Percentiles rank a stretch among this genome's conserved stretches.
Evolutionary conservation across 2,888 invertebrate genomes (phyloP).

Genomic region (Ormyrus labotus): DNA sequence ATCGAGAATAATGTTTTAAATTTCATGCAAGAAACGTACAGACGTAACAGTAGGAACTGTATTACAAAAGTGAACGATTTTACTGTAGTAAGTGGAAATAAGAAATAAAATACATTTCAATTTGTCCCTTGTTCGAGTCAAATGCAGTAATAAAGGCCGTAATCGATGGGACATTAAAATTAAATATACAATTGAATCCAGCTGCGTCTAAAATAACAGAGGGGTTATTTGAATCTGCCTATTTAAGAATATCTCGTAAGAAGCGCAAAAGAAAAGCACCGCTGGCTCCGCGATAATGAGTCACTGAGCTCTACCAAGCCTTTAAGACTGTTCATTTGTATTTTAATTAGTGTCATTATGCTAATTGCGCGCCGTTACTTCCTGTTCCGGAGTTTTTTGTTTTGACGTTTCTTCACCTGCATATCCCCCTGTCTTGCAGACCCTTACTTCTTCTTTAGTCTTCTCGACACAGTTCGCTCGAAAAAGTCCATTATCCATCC

Average conservation of each 20-base stretch:
- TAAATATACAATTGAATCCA: slow-evolving; percentile 69
- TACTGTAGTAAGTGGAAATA: not conserved
- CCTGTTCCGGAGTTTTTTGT: slow-evolving; percentile 68
- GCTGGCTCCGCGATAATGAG: slow-evolving; percentile 72
- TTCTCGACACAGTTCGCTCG: not conserved
- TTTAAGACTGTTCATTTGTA: slow-evolving; percentile 84
- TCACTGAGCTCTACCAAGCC: slow-evolving; percentile 75
- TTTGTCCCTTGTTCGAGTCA: slow-evolving; percentile 7
- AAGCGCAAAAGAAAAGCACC: slow-evolving; percentile 50
- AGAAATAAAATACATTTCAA: not conserved
- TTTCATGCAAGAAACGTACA: too few relatives aligned
- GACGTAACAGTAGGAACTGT: too few relatives aligned
- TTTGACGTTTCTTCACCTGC: slow-evolving; percentile 55
- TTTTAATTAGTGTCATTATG: slow-evolving; percentile 85
- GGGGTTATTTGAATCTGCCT: slow-evolving; percentile 46
- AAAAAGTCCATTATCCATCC: slow-evolving; percentile 44
- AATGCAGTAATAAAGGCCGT: not conserved
- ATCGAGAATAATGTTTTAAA: too few relatives aligned
- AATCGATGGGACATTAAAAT: slow-evolving; percentile 58
- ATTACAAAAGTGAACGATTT: too few relatives aligned
- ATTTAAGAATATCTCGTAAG: not conserved
- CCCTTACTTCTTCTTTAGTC: slow-evolving; percentile 1
- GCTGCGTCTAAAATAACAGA: slow-evolving; percentile 59
- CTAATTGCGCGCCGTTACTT: slow-evolving; percentile 74
- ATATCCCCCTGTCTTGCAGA: too few relatives aligned